Base-by-base conservation (phyloP, 1,140 invertebrate species). In the Leptestheria dahalacensis region DNA sequence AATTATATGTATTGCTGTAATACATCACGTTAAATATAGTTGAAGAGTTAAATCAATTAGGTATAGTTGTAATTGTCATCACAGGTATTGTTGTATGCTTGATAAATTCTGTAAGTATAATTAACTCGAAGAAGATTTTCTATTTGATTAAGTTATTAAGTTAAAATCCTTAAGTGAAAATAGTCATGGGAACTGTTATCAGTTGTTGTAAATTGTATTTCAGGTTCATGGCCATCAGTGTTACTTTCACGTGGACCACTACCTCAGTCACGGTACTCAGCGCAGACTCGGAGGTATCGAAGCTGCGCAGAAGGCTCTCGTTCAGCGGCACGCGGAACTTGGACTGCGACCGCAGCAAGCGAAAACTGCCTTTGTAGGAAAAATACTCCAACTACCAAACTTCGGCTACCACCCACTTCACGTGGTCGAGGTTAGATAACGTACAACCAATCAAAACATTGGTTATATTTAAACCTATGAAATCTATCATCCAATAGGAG, bases 181-280 rank as follows among this genome's bases (percentile, higher is more conserved):
- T 41, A 24, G 29, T 26, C 4, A 54, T 54, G 21, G 23, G 0
- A 21, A 25, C 25, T 1, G 23, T 50, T 18, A n/a, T 50, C 48
- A 50, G n/a, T 50, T 50, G 20, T 50, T 50, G 10, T 18, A n/a
- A 18, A 11, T 50, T 50, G 9, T 18, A 50, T 58, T 46, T 47
- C 25, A 60, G 58, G 48, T 60, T 29, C 58, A 60, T n/a, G 58
- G 58, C 24, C 29, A 49, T n/a, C 48, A 49, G 48, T 33, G 29
- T n/a, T 60, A 60, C 28, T 60, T 60, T 24, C 48, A 52, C 41
- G 48, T 60, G n/a, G 51, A 60, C 51, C 58, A 60, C 41, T 60
- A 60, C 58, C 26, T 60, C 11, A 55, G 53, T 29, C 6, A 26
- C 33, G 23, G 24, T 29, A 55, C 53, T 2, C 53, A 55, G 20